Base-by-base conservation (phyloP, 2,888 invertebrate species). In the Achlya flavicornis region DNA sequence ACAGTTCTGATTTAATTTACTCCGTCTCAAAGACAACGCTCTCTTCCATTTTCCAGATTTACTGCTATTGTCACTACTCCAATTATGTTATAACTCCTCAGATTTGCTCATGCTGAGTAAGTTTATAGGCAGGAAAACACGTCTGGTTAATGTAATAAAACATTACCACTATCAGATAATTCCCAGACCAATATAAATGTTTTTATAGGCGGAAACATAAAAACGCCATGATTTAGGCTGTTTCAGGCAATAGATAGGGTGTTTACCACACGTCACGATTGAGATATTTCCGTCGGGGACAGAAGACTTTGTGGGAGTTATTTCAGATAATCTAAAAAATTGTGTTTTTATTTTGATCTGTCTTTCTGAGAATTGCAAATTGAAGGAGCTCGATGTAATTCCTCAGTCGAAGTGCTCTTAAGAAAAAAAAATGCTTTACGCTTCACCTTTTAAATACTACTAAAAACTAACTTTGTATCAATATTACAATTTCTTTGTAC, bases 181-280 rank as follows among this genome's bases (percentile, higher is more conserved):
- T 48, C 48, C 10, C 10, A 10, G 16, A 12, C 19, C 43, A 41
- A 5, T 60, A 41, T 41, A 60, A 38, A 60, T 60, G 38, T 59
- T 41, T 60, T 60, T 60, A 60, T 60, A 14, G 60, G 14, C 26
- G 19, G 8, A 53, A 10, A 60, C 60, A 60, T 60, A 60, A 60
- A 60, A 60, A 60, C 43, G 60, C 4, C 60, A 41, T 60, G 60
- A 60, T 60, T 60, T 60, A 41, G 60, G 41, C 41, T 19, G 43
- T 60, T 38, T 60, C 12, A 10, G 6, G 41, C 19, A 12, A 19
- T 12, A 60, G 60, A 60, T 60, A 60, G 41, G 60, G 41, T 60
- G 19, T 59, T 59, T 59, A 38, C 38, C 19, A 19, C 41, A 19
- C 26, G 19, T 26, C 58, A 10, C 11, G 43, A 41, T 16, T 12